Percentiles rank a stretch among this genome's conserved stretches.
These are phyloP conservation scores for Busseola fusca DNA, from an alignment of 2,888 invertebrate genomes.

Conservation along the genomic window DNA sequence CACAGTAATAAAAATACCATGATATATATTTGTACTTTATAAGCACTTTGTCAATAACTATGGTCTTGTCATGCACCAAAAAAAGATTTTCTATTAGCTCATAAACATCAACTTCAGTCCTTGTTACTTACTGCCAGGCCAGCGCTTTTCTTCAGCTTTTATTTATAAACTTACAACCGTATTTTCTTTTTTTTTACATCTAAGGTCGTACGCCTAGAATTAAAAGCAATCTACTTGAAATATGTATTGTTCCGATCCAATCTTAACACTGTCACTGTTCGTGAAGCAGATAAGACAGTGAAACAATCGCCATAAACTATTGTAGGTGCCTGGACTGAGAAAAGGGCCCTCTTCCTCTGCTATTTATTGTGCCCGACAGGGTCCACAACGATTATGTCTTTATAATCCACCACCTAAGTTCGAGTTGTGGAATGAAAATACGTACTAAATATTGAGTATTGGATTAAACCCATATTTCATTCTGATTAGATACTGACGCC, in stretches of 20 bases:
- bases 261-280: background rate
- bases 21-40: conserved; percentile 26
- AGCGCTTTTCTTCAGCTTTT: background rate
- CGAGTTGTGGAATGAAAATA: background rate
- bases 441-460: background rate
- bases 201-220: background rate
- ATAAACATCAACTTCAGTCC: background rate
- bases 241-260: background rate
- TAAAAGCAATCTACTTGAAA: background rate
- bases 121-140: no score
- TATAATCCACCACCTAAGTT: background rate
- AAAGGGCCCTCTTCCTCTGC: background rate
- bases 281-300: background rate
- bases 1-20: conserved; percentile 21
- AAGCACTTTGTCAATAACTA: conserved; percentile 5
- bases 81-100: background rate
- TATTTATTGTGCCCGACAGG: background rate
- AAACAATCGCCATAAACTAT: background rate
- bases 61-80: conserved; percentile 16
- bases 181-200: background rate
- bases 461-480: background rate
- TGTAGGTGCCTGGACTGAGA: background rate
- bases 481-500: background rate
- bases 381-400: background rate
- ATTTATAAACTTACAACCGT: background rate